Percentiles rank a stretch among this genome's conserved stretches.
Evolutionary conservation across 2,797 vertebrate species (phyloP).

Genomic region (Chromobotia macracanthus): DNA sequence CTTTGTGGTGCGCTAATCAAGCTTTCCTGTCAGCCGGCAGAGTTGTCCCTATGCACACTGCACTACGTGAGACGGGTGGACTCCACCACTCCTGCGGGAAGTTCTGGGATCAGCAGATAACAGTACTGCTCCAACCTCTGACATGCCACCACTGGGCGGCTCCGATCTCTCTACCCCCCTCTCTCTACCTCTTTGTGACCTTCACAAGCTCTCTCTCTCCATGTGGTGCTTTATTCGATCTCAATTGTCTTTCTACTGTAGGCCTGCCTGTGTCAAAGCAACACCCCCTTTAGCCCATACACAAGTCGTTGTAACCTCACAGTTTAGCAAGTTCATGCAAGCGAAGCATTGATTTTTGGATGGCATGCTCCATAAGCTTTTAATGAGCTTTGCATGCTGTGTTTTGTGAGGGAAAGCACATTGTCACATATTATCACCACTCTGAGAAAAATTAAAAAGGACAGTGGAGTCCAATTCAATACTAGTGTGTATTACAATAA

Average conservation of each 20-base stretch:
- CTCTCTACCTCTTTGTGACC: constrained; percentile 28
- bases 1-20: constrained; percentile 84
- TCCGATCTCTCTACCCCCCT: constrained; percentile 35
- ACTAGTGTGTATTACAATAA: background rate
- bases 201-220: constrained; percentile 25
- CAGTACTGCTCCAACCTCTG: constrained; percentile 73
- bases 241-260: constrained; percentile 47
- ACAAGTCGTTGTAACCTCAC: constrained; percentile 45
- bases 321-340: constrained; percentile 49
- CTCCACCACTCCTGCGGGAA: constrained; percentile 86
- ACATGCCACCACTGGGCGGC: constrained; percentile 67
- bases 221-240: constrained; percentile 18
- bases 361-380: constrained; percentile 41
- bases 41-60: constrained; percentile 66
- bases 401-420: constrained; percentile 32
- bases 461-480: constrained; percentile 26
- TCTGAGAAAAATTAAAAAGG: constrained; percentile 22
- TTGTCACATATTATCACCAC: constrained; percentile 48
- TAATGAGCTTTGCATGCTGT: constrained; percentile 46
- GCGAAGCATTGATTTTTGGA: constrained; percentile 44
- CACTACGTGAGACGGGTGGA: constrained; percentile 78
- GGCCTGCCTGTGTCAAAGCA: constrained; percentile 25
- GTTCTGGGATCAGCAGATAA: constrained; percentile 93
- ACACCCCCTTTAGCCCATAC: constrained; percentile 15
- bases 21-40: constrained; percentile 86